phyloP scores from a whole-genome alignment of 2,888 invertebrate genomes.

The Lasioglossum villosulum region DNA sequence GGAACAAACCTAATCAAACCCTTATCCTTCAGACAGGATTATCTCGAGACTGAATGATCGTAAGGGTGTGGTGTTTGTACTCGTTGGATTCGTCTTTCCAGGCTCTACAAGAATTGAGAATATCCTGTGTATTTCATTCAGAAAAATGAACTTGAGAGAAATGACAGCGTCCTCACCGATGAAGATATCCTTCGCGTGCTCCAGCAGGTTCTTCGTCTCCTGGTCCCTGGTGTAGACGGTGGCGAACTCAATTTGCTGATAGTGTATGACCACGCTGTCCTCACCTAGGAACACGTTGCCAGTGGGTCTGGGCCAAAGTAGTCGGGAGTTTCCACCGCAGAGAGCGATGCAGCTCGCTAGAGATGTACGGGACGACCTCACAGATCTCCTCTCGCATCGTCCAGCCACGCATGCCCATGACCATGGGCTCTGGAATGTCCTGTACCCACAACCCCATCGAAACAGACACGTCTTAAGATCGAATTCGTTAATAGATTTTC shows the following conservation, averaged over 20 bases:
- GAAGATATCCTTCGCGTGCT: conserved; percentile 83
- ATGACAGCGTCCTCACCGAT: conserved; percentile 70
- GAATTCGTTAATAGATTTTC: background rate
- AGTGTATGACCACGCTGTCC: conserved; percentile 87
- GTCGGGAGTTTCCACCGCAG: conserved; percentile 89
- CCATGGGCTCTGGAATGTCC: conserved; percentile 87
- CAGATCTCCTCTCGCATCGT: conserved; percentile 88
- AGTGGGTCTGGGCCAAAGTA: conserved; percentile 92
- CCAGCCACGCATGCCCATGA: conserved; percentile 90
- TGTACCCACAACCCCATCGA: conserved; percentile 47
- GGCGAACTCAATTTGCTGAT: conserved; percentile 85
- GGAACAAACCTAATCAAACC: too few species aligned
- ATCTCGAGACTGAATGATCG: too few species aligned
- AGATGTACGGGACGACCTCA: conserved; percentile 89
- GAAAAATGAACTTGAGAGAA: too few species aligned
- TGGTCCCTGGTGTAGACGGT: conserved; percentile 78
- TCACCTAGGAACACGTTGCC: conserved; percentile 89
- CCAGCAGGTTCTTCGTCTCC: conserved; percentile 79
- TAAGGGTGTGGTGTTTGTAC: too few species aligned
- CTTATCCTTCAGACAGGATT: too few species aligned
- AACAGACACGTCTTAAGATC: background rate
- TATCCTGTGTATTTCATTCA: too few species aligned
- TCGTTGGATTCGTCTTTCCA: too few species aligned
- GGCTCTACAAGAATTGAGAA: too few species aligned
- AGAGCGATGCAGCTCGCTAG: conserved; percentile 92